Evolutionary conservation across 2,113 vertebrate species (phyloP), one percentile per base, ranked within the genome.

Genomic region (Tympanuchus pallidicinctus): DNA sequence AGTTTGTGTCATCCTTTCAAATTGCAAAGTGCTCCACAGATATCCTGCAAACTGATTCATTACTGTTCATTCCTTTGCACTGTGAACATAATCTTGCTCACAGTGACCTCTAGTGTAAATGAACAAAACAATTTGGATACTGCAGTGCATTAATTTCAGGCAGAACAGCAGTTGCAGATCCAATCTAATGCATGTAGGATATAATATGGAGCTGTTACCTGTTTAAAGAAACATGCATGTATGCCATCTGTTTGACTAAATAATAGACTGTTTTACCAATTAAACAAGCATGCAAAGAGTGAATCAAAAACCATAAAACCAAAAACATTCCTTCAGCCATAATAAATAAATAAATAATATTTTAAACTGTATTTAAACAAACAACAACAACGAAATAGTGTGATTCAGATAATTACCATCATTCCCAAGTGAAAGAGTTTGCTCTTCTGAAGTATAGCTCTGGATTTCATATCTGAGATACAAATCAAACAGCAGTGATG

Each of bases 21-120:
- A 48, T 9, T 48, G 7, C 14, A 38, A 89, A 28, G 10, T 7
- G 13, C 28, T 34, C 32, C 30, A 28, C 13, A 36, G 25, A 47
- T 77, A 56, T 50, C 6, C 30, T 50, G 38, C 80, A 42, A n/a
- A 19, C 50, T 3, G 6, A 80, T n/a, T n/a, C 19, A 5, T 42
- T 13, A 1, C 11, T 13, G 11, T n/a, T 73, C 13, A 38, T 73
- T 14, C 36, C 19, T 89, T 72, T 59, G 9, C 60, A 73, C 42
- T 72, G 24, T 38, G 1, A 25, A 47, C 24, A 30, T 18, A 65
- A 77, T 75, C 57, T 83, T 78, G 91, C 63, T 91, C 24, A 61
- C 57, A 97, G 93, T 90, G 96, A 95, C 91, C 88, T 95, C 96
- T 95, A 95, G 94, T 66, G 94, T 65, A 71, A 75, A 24, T 6